These are phyloP conservation scores for Corythornis vintsioides DNA, from an alignment of 2,113 vertebrate genomes.

Conservation along the genomic window DNA sequence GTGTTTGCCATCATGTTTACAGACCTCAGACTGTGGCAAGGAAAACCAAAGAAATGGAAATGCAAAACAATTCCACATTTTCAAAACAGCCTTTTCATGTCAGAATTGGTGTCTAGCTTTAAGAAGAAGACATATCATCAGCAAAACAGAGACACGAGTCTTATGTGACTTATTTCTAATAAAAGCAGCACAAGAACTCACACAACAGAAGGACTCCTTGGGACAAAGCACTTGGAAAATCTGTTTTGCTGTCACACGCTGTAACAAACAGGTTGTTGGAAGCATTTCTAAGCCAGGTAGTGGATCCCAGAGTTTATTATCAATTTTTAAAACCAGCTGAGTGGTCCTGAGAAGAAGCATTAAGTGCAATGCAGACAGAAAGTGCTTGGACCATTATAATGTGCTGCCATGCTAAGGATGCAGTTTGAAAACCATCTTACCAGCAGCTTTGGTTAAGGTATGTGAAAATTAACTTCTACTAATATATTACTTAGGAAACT, in stretches of 20 bases:
- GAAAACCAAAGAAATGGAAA: not conserved
- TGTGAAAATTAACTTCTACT: not conserved
- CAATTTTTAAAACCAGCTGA: not conserved
- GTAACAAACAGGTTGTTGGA: not conserved
- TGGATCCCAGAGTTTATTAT: not conserved
- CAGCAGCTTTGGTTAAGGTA: not conserved
- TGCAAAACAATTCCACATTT: fast-evolving
- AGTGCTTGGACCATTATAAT: not conserved
- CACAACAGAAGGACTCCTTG: not conserved
- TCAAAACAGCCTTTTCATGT: fast-evolving
- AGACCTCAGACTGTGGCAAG: not conserved
- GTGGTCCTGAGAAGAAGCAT: fast-evolving
- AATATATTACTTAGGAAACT: not conserved
- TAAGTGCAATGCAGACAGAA: not conserved
- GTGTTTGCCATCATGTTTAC: not conserved
- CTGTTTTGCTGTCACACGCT: fast-evolving
- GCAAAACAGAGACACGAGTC: not conserved
- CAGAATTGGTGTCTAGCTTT: not conserved
- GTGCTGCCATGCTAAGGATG: not conserved
- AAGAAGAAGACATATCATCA: not conserved
- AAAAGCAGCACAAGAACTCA: not conserved
- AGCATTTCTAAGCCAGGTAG: not conserved
- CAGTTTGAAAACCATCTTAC: not conserved
- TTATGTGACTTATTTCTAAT: not conserved
- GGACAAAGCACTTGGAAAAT: not conserved